Evolutionary conservation across 2,888 invertebrate species (phyloP), one percentile per base, ranked within the genome.

Genomic region (Drosophila setosimentum): DNA sequence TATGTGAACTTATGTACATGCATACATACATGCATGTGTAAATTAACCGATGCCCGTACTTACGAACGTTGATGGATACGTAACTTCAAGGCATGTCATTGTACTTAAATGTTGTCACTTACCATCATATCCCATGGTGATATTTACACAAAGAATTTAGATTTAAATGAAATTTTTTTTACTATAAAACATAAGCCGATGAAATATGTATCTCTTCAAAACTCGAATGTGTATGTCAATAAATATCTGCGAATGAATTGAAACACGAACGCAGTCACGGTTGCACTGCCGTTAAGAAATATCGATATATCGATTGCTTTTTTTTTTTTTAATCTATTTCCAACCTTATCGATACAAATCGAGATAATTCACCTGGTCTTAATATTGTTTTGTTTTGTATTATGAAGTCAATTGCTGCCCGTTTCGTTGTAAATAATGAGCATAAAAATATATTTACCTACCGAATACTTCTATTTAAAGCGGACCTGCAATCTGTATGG

Each of bases 361-460:
- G 27, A 45, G 24, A 40, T 21, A 33, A 32, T 53, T 40, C 27
- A 30, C 57, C 32, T 49, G 51, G 27, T 35, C 42, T 16, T 32
- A 63, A 57, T 67, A 58, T 65, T 64, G 35, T 70, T 66, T 51
- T 63, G 48, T 57, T 67, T 68, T 54, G 40, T 70, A 45, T 54
- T 64, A 74, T 70, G 50, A 53, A 30, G 21, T 65, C 27, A 33
- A 54, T 27, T 51, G 32, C 27, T 61, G 16, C 30, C 40, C 57
- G 54, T 30, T 54, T 27, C 6, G 13, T 4, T 30, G 21, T 69
- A 42, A 61, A 74, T 27, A 30, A 92, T 92, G 92, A 90, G 90
- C 66, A 89, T 92, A 18, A 93, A 93, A 73, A 89, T 93, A 73
- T 93, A 92, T 76, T 68, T 93, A 30, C 93, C 93, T 2, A 59